Conservation (phyloP, 2,113 vertebrate genomes). For the Corythornis vintsioides region DNA sequence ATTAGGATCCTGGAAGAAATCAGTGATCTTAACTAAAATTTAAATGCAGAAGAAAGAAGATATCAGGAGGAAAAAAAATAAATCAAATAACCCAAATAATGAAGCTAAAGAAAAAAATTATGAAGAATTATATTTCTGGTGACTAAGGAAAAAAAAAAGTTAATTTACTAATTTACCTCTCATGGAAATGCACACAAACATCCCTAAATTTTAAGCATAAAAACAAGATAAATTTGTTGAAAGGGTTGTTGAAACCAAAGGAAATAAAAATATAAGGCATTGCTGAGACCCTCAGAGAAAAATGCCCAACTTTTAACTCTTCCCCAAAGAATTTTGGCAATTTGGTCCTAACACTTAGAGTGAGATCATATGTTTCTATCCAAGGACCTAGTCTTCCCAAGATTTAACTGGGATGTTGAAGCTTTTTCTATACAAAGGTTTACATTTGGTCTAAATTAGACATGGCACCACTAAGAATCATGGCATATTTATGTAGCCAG, state of each 20-base stretch:
- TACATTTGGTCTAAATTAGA: slow-evolving; percentile 44
- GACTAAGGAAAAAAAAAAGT: neutral
- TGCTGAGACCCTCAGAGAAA: neutral
- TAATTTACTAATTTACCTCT: neutral
- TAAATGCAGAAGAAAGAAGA: neutral
- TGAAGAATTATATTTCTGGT: neutral
- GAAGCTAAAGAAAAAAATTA: neutral
- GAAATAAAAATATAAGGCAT: neutral
- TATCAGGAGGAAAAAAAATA: neutral
- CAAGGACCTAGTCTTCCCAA: neutral
- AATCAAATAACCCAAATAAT: neutral
- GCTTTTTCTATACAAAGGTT: neutral
- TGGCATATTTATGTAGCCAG: slow-evolving; percentile 6
- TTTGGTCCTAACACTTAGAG: neutral
- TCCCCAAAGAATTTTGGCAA: neutral
- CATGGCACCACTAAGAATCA: slow-evolving; percentile 7
- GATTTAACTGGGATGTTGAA: neutral
- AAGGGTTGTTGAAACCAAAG: neutral
- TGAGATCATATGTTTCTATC: neutral
- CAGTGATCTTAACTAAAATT: neutral
- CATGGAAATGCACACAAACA: neutral
- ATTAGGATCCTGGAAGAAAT: neutral
- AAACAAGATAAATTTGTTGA: neutral
- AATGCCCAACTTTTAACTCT: neutral
- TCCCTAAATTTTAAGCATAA: neutral